Conservation (phyloP, 2,797 vertebrate genomes). For the Staurois parvus region DNA sequence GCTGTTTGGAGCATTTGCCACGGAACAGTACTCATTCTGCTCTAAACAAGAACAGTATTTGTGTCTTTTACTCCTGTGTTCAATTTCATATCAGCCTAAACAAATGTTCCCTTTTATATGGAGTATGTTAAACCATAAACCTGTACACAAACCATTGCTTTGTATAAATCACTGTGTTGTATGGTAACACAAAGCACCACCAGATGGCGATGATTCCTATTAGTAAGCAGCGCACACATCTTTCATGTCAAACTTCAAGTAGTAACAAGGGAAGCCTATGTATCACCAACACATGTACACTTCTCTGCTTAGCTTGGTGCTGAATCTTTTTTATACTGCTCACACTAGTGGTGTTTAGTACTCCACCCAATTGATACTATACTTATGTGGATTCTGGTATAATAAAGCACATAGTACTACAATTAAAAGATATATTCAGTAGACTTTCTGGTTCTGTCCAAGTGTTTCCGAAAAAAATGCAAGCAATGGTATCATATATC, state of each 20-base stretch:
- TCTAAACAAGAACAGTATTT: too few species aligned
- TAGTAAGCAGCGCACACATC: background rate
- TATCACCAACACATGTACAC: background rate
- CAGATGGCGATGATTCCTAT: constrained; percentile 8
- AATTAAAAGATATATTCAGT: too few species aligned
- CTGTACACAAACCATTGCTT: background rate
- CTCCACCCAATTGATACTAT: too few species aligned
- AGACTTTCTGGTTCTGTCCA: too few species aligned
- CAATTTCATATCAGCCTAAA: background rate
- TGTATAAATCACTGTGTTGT: background rate
- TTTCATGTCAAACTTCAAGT: background rate
- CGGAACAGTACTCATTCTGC: too few species aligned
- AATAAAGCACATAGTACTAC: too few species aligned
- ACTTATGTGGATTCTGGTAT: too few species aligned
- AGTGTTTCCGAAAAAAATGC: too few species aligned
- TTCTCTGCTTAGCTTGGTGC: background rate
- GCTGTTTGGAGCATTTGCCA: too few species aligned
- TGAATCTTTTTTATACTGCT: background rate
- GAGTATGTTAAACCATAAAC: background rate
- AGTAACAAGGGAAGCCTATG: background rate
- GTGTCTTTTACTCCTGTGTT: background rate
- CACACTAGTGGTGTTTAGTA: background rate
- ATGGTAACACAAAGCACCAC: background rate
- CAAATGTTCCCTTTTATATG: background rate
- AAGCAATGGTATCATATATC: too few species aligned